Conservation (phyloP, 2,888 invertebrate species). For the Lochmaea capreae region DNA sequence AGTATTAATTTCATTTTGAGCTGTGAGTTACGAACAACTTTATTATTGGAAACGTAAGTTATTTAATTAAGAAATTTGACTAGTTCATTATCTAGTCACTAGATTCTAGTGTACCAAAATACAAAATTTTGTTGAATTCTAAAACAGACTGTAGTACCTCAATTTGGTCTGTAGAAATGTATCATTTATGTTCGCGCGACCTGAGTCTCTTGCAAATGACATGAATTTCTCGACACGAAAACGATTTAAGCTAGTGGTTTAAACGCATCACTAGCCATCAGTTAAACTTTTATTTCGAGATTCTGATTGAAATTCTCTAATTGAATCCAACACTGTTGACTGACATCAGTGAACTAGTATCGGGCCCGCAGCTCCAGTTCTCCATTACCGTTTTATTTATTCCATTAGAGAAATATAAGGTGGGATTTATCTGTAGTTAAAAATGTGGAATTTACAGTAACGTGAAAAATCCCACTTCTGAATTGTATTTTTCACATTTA, state of each 20-base stretch:
- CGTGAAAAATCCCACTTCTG: conserved; percentile 4
- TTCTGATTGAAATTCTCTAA: conserved; percentile 45
- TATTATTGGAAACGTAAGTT: no score
- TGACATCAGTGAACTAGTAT: conserved; percentile 16
- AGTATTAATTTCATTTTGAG: no score
- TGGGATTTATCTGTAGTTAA: background rate
- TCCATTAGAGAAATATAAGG: conserved; percentile 9
- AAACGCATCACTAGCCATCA: conserved; percentile 38
- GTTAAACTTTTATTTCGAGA: conserved; percentile 44
- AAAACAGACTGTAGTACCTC: no score
- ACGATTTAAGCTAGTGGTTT: conserved; percentile 37
- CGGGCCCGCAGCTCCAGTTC: background rate
- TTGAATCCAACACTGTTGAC: conserved; percentile 33
- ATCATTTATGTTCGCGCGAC: conserved; percentile 49
- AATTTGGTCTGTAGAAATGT: conserved; percentile 39
- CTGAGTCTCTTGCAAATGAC: conserved; percentile 44
- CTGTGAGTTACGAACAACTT: no score
- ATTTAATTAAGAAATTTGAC: no score
- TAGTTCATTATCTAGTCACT: no score
- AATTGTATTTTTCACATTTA: background rate
- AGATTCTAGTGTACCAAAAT: no score
- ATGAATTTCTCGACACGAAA: conserved; percentile 33
- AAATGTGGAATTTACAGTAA: background rate
- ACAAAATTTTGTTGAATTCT: no score
- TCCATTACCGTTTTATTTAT: background rate